phyloP scores from a whole-genome alignment of 2,888 invertebrate species.

The Saturnia japonica region DNA sequence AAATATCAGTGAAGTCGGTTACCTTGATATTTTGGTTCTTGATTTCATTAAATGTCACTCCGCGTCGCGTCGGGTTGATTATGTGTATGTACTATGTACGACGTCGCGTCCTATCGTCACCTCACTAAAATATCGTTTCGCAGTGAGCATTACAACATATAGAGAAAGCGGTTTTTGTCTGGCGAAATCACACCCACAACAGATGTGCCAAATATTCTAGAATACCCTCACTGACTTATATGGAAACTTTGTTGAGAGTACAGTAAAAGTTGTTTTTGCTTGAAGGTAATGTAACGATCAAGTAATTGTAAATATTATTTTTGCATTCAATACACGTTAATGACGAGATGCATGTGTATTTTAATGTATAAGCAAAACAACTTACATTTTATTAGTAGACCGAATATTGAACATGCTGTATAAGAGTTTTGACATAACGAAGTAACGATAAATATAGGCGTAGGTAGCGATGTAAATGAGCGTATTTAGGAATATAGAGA shows the following conservation, averaged over 20 bases:
- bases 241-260: constrained; percentile 50
- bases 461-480: constrained; percentile 3
- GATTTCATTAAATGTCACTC: constrained; percentile 62
- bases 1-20: constrained; percentile 52
- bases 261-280: constrained; percentile 68
- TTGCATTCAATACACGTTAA: constrained; percentile 10
- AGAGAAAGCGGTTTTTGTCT: constrained; percentile 73
- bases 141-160: constrained; percentile 58
- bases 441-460: constrained; percentile 1
- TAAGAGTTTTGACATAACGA: not conserved
- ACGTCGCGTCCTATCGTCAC: constrained; percentile 24
- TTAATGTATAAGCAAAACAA: not conserved
- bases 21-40: constrained; percentile 73
- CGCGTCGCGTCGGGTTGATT: constrained; percentile 22
- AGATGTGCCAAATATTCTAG: constrained; percentile 71
- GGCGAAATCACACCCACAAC: constrained; percentile 79
- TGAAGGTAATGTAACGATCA: constrained; percentile 15
- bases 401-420: not conserved
- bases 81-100: constrained; percentile 3
- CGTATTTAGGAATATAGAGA: not conserved
- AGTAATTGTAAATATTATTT: constrained; percentile 15
- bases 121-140: constrained; percentile 34
- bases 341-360: constrained; percentile 8
- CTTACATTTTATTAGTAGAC: not conserved
- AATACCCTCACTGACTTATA: constrained; percentile 54